Evolutionary conservation across 2,797 vertebrate species (phyloP), one percentile per base, ranked within the genome.

Genomic region (Gastrophryne carolinensis): DNA sequence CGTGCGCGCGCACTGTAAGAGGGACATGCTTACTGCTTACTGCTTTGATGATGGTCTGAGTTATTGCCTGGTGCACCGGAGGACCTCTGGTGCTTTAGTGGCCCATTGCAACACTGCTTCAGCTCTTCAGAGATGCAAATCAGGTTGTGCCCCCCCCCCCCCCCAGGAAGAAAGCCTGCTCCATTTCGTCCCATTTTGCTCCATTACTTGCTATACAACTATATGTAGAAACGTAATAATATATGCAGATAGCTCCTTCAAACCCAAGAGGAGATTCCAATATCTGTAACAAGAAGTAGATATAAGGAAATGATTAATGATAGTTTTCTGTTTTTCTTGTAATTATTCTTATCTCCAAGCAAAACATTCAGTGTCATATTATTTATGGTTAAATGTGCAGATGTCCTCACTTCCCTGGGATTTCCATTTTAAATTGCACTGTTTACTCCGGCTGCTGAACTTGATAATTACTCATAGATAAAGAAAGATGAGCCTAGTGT

Each of bases 301-400:
- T 58, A 61, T 30, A 53, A 49, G 37, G 35, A 37, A 69, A 76
- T 76, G 73, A 70, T 76, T 69, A 26, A 76, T 76, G 23, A 23
- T 53, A 35, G 44, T 70, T 32, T 70, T 61, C 24, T 76, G 41
- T 76, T 69, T 62, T 69, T 17, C 32, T 75, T 63, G 44, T 13
- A 76, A 76, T 69, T 70, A 69, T 47, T 76, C 49, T 54, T 76
- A 76, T 76, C 65, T 62, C 65, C 44, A 76, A 76, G 17, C 34
- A 27, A 76, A 76, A 76, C 65, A 76, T 76, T 53, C 34, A 61
- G 32, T 76, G 65, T 76, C 73, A 62, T 76, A 76, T 73, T 73
- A 73, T 69, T 76, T 76, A 76, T 76, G 56, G 57, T 39, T 32
- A 32, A 49, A 69, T 76, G 65, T 63, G 60, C 65, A 62, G 66